phyloP scores from a whole-genome alignment of 2,113 vertebrate genomes.

The Leiothrix lutea region DNA sequence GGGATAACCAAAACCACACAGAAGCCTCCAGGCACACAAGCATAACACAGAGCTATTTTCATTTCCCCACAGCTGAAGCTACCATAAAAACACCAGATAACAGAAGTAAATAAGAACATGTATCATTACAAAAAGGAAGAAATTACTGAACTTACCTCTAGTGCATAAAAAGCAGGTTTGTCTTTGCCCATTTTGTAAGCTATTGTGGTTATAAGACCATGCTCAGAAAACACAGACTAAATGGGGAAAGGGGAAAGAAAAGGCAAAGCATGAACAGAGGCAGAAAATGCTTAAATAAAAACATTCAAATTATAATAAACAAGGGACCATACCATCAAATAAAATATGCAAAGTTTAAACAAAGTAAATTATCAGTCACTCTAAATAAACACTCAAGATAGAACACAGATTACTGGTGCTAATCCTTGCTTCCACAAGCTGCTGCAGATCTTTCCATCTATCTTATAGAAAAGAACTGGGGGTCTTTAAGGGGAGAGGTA shows the following conservation, averaged over 20 bases:
- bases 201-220: slow-evolving; percentile 92
- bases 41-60: neutral
- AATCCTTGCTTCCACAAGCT: neutral
- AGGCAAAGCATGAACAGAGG: neutral
- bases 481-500: neutral
- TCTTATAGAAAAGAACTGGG: neutral
- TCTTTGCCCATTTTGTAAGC: slow-evolving; percentile 90
- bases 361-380: neutral
- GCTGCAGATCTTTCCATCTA: neutral
- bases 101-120: neutral
- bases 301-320: neutral
- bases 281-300: neutral
- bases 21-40: neutral
- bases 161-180: slow-evolving; percentile 83
- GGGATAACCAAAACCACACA: neutral
- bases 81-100: neutral
- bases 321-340: neutral
- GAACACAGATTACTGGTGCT: neutral
- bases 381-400: neutral
- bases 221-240: slow-evolving; percentile 87
- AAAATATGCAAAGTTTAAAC: neutral
- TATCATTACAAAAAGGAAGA: neutral
- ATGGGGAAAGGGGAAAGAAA: neutral
- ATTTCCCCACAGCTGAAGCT: neutral
- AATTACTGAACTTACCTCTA: slow-evolving; percentile 80